phyloP scores from a whole-genome alignment of 2,113 vertebrate species.

The Irena cyanogastra region DNA sequence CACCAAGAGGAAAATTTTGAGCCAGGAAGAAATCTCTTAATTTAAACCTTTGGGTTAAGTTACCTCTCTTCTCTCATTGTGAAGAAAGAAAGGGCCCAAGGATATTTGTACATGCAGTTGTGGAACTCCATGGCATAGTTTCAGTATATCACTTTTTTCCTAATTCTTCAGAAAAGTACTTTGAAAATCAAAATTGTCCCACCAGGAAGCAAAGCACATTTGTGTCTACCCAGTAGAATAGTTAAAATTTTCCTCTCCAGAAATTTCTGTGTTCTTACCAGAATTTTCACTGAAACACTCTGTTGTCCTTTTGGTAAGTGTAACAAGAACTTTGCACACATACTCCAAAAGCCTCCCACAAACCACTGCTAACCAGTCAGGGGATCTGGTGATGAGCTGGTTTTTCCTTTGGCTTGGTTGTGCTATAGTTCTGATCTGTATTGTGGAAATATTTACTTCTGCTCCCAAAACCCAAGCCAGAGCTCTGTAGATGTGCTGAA shows the following conservation, averaged over 20 bases:
- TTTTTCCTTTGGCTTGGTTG: conserved; percentile 60
- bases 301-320: not conserved
- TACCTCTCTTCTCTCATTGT: not conserved
- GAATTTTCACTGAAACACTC: not conserved
- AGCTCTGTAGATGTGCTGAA: conserved; percentile 34
- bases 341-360: not conserved
- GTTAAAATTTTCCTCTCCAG: not conserved
- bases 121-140: not conserved
- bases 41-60: not conserved
- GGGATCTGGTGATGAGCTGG: conserved; percentile 23
- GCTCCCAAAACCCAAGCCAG: conserved; percentile 10
- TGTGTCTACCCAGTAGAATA: not conserved
- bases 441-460: conserved; percentile 55
- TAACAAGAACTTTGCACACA: not conserved
- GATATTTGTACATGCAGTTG: not conserved
- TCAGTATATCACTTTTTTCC: not conserved
- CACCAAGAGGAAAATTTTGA: not conserved
- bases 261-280: not conserved
- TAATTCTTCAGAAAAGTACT: not conserved
- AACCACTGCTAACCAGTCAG: conserved; percentile 27
- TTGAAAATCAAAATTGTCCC: not conserved
- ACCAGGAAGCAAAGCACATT: not conserved
- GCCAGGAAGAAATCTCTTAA: not conserved
- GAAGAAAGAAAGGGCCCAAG: not conserved
- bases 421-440: conserved; percentile 31